Base-by-base conservation (phyloP, 2,113 vertebrate genomes). In the Corvus cornix region DNA sequence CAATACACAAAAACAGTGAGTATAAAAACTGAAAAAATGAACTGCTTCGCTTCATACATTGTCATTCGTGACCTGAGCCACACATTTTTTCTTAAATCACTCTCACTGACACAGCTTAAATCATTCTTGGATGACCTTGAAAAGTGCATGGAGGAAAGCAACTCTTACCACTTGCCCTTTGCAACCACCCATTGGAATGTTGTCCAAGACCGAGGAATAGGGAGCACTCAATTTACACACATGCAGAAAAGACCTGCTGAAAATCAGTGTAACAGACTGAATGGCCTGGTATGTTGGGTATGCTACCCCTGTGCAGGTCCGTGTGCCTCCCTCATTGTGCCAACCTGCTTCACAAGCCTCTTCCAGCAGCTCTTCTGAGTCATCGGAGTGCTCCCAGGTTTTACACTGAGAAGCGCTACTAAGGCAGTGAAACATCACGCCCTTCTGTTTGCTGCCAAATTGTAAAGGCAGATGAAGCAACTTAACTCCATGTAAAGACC, bases 131-230 rank as follows among this genome's bases (percentile, higher is more conserved):
- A 68, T 31, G 39, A 55, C 35, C 68, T 13, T 37, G 39, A 89
- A 55, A 44, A 1, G 10, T 30, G 17, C 44, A 33, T 6, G 9
- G 3, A 19, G 11, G 43, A 81, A 58, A 3, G 3, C 15, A 56
- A 48, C n/a, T 37, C 33, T 20, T 49, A 53, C 39, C 31, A 43
- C 21, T 48, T 59, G 43, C 11, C 64, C 52, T 86, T 48, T 89
- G 28, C 63, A 77, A 26, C 3, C 35, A n/a, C 3, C 1, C 2
- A 43, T 19, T 0, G 2, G 64, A 93, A 87, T 0, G 1, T 2
- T 33, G 27, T 14, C 33, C 26, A 31, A 12, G 16, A 11, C 15
- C 11, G 11, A 5, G 51, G 21, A 74, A 55, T 14, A 77, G 52
- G 3, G 7, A 44, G 52, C 17, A 72, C 64, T 84, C 39, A 8